These are phyloP conservation scores for Dexiosoma caninum DNA, from an alignment of 2,888 invertebrate genomes.

Conservation along the genomic window DNA sequence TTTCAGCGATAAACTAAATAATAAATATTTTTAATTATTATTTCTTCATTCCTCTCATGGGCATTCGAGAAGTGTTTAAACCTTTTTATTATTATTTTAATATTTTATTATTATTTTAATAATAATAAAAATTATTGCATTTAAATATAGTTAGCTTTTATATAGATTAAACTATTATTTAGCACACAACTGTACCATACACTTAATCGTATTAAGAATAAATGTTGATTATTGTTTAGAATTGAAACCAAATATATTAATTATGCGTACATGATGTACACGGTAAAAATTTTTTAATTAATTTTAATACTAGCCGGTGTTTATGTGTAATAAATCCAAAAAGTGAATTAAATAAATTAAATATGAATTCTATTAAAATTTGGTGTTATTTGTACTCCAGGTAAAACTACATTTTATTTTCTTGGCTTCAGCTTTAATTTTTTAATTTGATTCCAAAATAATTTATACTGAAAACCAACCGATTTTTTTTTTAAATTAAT, in stretches of 20 bases:
- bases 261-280: constrained; percentile 15
- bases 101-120: too few species aligned
- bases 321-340: too few species aligned
- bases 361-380: too few species aligned
- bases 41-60: not conserved
- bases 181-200: constrained; percentile 49
- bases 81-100: not conserved
- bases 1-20: constrained; percentile 39
- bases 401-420: too few species aligned
- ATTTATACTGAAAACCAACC: too few species aligned
- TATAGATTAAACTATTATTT: constrained; percentile 26
- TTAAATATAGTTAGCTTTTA: not conserved
- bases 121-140: not conserved
- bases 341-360: too few species aligned
- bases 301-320: too few species aligned
- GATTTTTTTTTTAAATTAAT: too few species aligned
- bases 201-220: constrained; percentile 24
- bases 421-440: too few species aligned
- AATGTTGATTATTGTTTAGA: constrained; percentile 53
- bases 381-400: too few species aligned
- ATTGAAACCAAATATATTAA: constrained; percentile 8
- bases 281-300: too few species aligned
- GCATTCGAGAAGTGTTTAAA: not conserved
- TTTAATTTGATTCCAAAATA: too few species aligned
- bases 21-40: not conserved